phyloP scores from a whole-genome alignment of 1,140 invertebrate species.

The Zaprionus taronus region DNA sequence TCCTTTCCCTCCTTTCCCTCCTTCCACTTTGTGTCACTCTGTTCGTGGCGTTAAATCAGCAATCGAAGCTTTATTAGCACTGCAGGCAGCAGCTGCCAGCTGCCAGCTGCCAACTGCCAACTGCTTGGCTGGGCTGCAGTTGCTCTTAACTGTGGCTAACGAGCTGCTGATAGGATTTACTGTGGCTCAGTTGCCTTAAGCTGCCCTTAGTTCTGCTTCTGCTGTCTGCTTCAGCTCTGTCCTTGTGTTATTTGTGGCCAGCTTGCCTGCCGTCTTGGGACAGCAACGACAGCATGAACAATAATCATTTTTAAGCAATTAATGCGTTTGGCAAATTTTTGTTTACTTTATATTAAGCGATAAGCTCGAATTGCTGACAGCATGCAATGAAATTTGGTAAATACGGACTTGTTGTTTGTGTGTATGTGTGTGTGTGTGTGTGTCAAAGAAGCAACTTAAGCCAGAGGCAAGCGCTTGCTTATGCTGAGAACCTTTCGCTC shows the following conservation, averaged over 20 bases:
- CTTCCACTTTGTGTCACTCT: constrained; percentile 22
- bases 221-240: background rate
- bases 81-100: constrained; percentile 50
- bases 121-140: constrained; percentile 38
- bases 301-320: constrained; percentile 77
- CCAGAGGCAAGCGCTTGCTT: constrained; percentile 23
- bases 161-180: constrained; percentile 74
- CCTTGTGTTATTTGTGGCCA: constrained; percentile 16
- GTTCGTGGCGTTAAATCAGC: constrained; percentile 72
- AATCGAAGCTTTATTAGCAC: constrained; percentile 82
- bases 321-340: constrained; percentile 71
- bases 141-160: constrained; percentile 67
- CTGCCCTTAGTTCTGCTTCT: constrained; percentile 24
- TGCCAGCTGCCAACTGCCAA: constrained; percentile 34
- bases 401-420: constrained; percentile 38
- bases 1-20: background rate
- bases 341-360: constrained; percentile 69
- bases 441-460: constrained; percentile 58
- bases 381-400: constrained; percentile 70
- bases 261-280: constrained; percentile 6
- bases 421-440: constrained; percentile 19
- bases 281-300: constrained; percentile 12
- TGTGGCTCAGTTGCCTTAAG: constrained; percentile 65
- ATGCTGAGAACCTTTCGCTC: constrained; percentile 5
- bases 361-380: constrained; percentile 69